phyloP scores from a whole-genome alignment of 2,113 vertebrate genomes.

The Acanthochromis polyacanthus region DNA sequence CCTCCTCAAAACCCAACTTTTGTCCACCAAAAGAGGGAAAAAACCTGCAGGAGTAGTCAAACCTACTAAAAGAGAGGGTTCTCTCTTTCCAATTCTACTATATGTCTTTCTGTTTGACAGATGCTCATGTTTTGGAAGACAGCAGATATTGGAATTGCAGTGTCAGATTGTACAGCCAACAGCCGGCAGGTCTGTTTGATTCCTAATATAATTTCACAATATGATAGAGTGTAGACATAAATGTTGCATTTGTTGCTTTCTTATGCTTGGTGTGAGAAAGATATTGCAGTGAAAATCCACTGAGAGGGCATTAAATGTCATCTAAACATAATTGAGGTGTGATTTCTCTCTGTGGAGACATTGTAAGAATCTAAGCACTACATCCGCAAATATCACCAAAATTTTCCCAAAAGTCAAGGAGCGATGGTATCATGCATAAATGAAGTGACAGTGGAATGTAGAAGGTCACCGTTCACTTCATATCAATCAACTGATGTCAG shows the following conservation, averaged over 20 bases:
- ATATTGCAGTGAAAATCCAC: constrained; percentile 60
- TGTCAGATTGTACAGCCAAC: constrained; percentile 52
- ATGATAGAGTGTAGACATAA: constrained; percentile 53
- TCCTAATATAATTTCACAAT: constrained; percentile 59
- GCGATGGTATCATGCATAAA: constrained; percentile 48
- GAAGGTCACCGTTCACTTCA: constrained; percentile 73
- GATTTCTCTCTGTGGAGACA: constrained; percentile 64
- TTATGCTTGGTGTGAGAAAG: constrained; percentile 49
- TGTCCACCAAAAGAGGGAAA: constrained; percentile 31
- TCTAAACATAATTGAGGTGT: constrained; percentile 70
- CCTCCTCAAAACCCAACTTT: constrained; percentile 52
- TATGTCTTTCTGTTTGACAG: constrained; percentile 62
- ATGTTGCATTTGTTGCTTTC: constrained; percentile 63
- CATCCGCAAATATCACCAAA: constrained; percentile 66
- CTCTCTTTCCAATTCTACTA: constrained; percentile 30
- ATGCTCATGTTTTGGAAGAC: constrained; percentile 53
- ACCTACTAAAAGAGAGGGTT: constrained; percentile 9
- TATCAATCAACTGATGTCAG: constrained; percentile 73
- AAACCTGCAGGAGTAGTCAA: constrained; percentile 36
- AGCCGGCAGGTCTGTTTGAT: constrained; percentile 56
- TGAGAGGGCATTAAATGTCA: constrained; percentile 72
- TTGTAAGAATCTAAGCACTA: constrained; percentile 51
- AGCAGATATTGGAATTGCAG: constrained; percentile 59
- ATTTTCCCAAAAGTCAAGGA: constrained; percentile 60
- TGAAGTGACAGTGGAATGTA: constrained; percentile 61